Percentiles rank a stretch among this genome's conserved stretches.
phyloP scores from a whole-genome alignment of 2,113 vertebrate genomes.

The Acinonyx jubatus region DNA sequence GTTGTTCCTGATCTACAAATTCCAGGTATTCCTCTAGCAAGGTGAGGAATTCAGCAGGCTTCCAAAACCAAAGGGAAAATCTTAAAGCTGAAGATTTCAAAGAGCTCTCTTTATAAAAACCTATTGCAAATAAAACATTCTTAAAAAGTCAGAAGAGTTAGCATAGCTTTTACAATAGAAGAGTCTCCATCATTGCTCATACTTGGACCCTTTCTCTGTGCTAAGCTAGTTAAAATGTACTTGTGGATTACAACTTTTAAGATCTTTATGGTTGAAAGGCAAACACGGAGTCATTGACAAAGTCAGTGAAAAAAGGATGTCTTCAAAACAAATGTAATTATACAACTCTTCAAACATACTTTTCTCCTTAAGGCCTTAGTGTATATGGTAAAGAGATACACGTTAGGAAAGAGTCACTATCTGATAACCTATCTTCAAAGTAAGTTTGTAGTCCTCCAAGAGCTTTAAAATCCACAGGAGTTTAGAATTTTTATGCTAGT shows the following conservation, averaged over 20 bases:
- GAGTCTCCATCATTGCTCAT: background rate
- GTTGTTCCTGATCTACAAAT: background rate
- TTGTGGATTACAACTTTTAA: background rate
- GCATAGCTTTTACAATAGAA: background rate
- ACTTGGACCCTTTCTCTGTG: background rate
- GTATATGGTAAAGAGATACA: background rate
- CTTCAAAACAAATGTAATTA: background rate
- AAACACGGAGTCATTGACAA: background rate
- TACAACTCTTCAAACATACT: background rate
- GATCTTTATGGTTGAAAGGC: background rate
- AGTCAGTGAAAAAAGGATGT: background rate
- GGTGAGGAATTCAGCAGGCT: background rate
- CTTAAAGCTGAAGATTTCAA: background rate
- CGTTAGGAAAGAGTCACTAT: background rate
- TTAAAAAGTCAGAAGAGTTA: background rate
- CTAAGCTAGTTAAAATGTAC: background rate
- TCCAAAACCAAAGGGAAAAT: background rate
- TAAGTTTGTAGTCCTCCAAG: background rate
- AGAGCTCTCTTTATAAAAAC: background rate
- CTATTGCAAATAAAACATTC: background rate
- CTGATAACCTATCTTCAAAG: background rate
- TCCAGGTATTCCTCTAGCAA: background rate
- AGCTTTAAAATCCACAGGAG: background rate
- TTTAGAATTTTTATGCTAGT: background rate
- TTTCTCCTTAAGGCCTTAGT: background rate